Percentiles rank a stretch among this genome's conserved stretches.
Evolutionary conservation across 1,140 invertebrate species (phyloP).

Genomic region (Aporrectodea caliginosa): DNA sequence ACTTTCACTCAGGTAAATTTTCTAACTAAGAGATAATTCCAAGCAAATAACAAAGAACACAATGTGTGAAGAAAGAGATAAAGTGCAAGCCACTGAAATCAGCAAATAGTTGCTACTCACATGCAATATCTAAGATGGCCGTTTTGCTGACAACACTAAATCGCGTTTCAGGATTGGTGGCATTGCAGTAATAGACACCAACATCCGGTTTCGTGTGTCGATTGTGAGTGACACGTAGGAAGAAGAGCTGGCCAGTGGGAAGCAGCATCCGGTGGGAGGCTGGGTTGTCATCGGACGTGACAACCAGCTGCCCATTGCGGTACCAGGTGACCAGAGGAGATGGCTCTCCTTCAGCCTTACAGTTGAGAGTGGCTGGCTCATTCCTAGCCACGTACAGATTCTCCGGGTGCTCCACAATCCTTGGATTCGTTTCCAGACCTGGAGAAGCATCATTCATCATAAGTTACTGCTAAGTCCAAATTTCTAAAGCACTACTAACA

Average conservation of each 20-base stretch:
- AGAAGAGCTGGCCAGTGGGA: conserved; percentile 85
- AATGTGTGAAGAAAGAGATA: no score
- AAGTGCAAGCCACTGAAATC: no score
- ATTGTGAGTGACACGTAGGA: conserved; percentile 68
- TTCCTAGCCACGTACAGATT: conserved; percentile 88
- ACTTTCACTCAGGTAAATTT: no score
- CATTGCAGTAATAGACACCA: conserved; percentile 81
- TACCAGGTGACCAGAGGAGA: conserved; percentile 84
- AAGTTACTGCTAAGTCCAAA: no score
- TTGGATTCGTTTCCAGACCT: conserved; percentile 62
- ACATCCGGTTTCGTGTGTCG: conserved; percentile 47
- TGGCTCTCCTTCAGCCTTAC: conserved; percentile 72
- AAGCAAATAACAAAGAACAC: no score
- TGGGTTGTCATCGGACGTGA: conserved; percentile 59
- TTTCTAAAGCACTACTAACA: no score
- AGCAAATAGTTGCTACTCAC: no score
- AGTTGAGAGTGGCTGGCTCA: conserved; percentile 60
- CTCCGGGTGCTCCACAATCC: conserved; percentile 88
- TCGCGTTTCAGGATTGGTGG: conserved; percentile 76
- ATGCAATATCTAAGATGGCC: conserved; percentile 87
- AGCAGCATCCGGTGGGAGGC: conserved; percentile 76
- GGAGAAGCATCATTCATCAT: no score
- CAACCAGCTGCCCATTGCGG: conserved; percentile 45
- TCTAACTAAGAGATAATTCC: no score
- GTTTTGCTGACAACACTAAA: conserved; percentile 78